Evolutionary conservation across 2,888 invertebrate genomes (phyloP).

Genomic region (Euphydryas editha): DNA sequence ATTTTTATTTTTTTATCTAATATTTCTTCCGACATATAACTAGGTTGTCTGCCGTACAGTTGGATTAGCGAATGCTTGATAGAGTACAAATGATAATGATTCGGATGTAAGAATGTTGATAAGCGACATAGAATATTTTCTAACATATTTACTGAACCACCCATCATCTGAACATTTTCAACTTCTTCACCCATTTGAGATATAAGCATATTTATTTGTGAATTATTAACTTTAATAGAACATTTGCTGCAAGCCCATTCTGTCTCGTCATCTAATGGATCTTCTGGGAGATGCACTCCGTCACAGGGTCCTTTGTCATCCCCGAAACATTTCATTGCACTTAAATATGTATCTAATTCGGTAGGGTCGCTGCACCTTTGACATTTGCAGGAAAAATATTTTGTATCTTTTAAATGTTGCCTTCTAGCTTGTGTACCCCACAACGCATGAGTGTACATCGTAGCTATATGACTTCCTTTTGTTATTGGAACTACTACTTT

Average conservation of each 20-base stretch:
- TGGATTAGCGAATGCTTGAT: constrained; percentile 93
- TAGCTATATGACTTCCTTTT: constrained; percentile 89
- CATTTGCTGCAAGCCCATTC: constrained; percentile 92
- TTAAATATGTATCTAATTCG: constrained; percentile 89
- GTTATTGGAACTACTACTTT: constrained; percentile 86
- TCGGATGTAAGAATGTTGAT: constrained; percentile 90
- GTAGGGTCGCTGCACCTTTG: constrained; percentile 91
- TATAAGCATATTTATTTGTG: constrained; percentile 86
- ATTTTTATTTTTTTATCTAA: constrained; percentile 86
- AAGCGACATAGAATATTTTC: constrained; percentile 87
- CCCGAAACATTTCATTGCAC: constrained; percentile 87
- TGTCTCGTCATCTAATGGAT: constrained; percentile 87
- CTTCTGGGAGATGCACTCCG: constrained; percentile 87
- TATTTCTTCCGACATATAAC: constrained; percentile 84
- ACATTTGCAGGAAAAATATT: constrained; percentile 91
- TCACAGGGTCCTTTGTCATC: constrained; percentile 83
- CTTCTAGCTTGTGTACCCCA: constrained; percentile 93
- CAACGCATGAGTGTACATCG: constrained; percentile 94
- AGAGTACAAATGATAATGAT: constrained; percentile 92
- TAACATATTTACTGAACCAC: constrained; percentile 84
- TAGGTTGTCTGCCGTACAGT: constrained; percentile 88
- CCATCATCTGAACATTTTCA: constrained; percentile 85
- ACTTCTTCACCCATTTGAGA: constrained; percentile 91
- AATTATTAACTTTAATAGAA: constrained; percentile 84
- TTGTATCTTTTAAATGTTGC: constrained; percentile 90